phyloP scores from a whole-genome alignment of 92 coral and sea anemone species.

The Epizoanthus ramosus region DNA sequence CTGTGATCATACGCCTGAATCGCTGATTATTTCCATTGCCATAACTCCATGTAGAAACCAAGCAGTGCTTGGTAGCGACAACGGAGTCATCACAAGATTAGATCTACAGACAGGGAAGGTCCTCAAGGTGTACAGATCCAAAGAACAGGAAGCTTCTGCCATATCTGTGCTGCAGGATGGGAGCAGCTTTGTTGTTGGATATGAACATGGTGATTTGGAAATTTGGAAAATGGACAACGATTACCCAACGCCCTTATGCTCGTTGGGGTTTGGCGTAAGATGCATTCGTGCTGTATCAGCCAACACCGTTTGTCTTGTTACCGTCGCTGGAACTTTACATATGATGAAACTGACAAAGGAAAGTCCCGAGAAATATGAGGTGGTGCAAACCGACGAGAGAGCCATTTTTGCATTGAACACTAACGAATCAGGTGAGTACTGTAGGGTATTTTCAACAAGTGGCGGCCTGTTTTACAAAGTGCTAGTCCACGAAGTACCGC shows the following conservation, averaged over 20 bases:
- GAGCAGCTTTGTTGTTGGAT: slow-evolving; percentile 19
- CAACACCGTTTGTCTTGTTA: slow-evolving; percentile 32
- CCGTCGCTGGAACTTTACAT: slow-evolving; percentile 46
- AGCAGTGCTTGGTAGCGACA: slow-evolving; percentile 52
- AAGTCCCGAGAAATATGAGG: slow-evolving; percentile 29
- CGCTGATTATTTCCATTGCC: slow-evolving; percentile 49
- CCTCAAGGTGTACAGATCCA: slow-evolving; percentile 32
- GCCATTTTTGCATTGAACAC: slow-evolving; percentile 4
- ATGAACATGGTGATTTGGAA: slow-evolving; percentile 36
- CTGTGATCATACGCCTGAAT: slow-evolving; percentile 41
- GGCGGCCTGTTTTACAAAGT: too few relatives aligned
- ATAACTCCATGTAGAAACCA: slow-evolving; percentile 34
- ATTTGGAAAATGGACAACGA: slow-evolving; percentile 24
- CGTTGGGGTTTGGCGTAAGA: slow-evolving; percentile 29
- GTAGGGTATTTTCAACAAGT: too few relatives aligned
- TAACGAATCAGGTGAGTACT: not conserved
- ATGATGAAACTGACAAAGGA: slow-evolving; percentile 13
- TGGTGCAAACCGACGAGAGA: slow-evolving; percentile 18
- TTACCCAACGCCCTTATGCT: slow-evolving; percentile 13
- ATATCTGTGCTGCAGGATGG: slow-evolving; percentile 16
- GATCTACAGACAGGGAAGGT: slow-evolving; percentile 54
- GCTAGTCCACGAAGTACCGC: too few relatives aligned
- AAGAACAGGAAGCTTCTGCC: slow-evolving; percentile 27
- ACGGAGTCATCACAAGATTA: slow-evolving; percentile 48
- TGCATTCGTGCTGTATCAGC: slow-evolving; percentile 28